Conservation (phyloP, 1,140 invertebrate species). For the Drosophila jambulina region DNA sequence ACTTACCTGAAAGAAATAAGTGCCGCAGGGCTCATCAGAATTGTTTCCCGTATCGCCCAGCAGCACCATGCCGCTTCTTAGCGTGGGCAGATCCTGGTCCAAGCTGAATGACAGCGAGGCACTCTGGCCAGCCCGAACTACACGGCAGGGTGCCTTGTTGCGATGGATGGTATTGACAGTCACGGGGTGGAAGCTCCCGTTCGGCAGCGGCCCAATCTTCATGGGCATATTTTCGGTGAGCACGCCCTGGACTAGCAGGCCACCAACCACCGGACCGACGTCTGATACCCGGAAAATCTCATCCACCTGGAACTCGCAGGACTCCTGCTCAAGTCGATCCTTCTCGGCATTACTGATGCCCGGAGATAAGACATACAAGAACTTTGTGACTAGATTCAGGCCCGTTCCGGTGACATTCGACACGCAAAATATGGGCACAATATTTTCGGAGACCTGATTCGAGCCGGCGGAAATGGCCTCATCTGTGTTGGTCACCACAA, state of each 20-base stretch:
- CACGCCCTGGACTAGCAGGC: slow-evolving; percentile 93
- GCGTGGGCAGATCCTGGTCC: slow-evolving; percentile 86
- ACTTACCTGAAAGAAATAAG: slow-evolving; percentile 91
- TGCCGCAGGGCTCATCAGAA: slow-evolving; percentile 88
- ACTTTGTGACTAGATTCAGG: slow-evolving; percentile 91
- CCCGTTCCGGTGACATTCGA: slow-evolving; percentile 97
- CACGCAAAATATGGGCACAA: slow-evolving; percentile 96
- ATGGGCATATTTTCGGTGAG: slow-evolving; percentile 90
- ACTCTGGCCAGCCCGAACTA: slow-evolving; percentile 95
- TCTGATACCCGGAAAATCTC: slow-evolving; percentile 94
- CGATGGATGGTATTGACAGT: slow-evolving; percentile 94
- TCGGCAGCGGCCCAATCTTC: slow-evolving; percentile 91
- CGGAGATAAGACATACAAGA: slow-evolving; percentile 91
- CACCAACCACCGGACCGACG: slow-evolving; percentile 94
- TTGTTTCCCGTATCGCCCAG: slow-evolving; percentile 85
- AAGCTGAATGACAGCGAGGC: slow-evolving; percentile 93
- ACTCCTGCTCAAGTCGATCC: slow-evolving; percentile 91
- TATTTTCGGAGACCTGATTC: slow-evolving; percentile 87
- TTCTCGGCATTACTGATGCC: slow-evolving; percentile 89
- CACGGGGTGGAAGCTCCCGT: slow-evolving; percentile 93
- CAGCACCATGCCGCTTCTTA: slow-evolving; percentile 95
- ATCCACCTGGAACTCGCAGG: slow-evolving; percentile 96
- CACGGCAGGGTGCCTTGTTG: slow-evolving; percentile 94
- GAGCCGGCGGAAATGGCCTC: slow-evolving; percentile 90
- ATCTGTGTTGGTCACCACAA: slow-evolving; percentile 89